phyloP scores from a whole-genome alignment of 2,888 invertebrate species.

The Temnothorax rugatulus region DNA sequence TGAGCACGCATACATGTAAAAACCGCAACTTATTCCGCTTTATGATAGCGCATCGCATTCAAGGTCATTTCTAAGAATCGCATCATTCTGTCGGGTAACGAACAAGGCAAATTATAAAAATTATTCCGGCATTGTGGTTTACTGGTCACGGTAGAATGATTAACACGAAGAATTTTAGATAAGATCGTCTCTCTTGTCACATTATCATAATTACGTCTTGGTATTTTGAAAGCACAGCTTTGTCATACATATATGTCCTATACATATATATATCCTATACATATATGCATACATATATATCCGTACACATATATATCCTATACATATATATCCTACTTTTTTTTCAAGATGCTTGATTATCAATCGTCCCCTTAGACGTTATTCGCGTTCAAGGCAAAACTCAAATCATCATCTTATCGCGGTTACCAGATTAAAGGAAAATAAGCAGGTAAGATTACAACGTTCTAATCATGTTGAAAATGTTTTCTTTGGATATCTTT shows the following conservation, averaged over 20 bases:
- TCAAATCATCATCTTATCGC: neutral
- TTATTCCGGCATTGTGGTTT: neutral
- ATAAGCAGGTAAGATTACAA: constrained; percentile 3
- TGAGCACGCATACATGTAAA: neutral
- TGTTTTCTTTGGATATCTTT: neutral
- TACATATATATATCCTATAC: too few species aligned
- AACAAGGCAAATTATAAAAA: constrained; percentile 16
- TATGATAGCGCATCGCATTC: constrained; percentile 9
- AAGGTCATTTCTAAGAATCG: constrained; percentile 21
- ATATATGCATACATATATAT: too few species aligned
- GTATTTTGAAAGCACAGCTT: neutral
- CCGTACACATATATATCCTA: too few species aligned
- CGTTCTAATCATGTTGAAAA: neutral
- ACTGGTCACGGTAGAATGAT: neutral
- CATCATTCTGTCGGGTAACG: neutral
- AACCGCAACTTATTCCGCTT: constrained; percentile 25
- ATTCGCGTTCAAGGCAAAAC: neutral
- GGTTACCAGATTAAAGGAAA: neutral
- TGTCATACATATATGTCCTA: neutral
- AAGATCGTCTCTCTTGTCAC: neutral
- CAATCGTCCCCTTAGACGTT: neutral
- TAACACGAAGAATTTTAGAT: constrained; percentile 1
- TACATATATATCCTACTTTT: neutral
- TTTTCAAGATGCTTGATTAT: neutral
- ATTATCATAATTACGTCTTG: neutral